phyloP scores from a whole-genome alignment of 2,797 vertebrate genomes.

The Mormyrus proboscirostris region DNA sequence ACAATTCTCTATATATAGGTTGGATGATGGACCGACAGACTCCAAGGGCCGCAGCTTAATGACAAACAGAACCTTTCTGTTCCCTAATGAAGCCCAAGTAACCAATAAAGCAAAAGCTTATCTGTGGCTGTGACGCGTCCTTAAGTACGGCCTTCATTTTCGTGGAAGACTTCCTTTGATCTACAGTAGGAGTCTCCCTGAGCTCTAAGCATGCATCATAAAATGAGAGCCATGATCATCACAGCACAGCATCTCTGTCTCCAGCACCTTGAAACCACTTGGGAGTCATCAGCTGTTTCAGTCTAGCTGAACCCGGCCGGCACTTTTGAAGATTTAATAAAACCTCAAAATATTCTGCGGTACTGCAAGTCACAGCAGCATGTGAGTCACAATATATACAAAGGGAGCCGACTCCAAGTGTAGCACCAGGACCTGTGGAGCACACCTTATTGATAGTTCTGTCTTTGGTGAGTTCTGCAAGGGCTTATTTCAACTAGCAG shows the following conservation, averaged over 20 bases:
- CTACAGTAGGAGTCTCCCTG: slow-evolving; percentile 1
- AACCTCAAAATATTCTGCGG: neutral
- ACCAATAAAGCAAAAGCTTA: slow-evolving; percentile 1
- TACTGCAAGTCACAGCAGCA: neutral
- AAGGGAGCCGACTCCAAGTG: neutral
- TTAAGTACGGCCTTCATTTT: neutral
- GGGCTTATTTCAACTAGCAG: neutral
- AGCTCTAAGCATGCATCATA: neutral
- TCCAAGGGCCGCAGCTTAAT: neutral
- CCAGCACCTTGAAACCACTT: neutral
- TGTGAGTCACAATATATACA: neutral
- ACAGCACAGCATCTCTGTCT: neutral
- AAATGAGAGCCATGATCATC: neutral
- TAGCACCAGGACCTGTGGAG: neutral
- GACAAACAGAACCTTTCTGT: neutral
- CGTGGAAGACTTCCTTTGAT: neutral
- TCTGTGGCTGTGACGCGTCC: neutral
- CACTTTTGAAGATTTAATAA: neutral
- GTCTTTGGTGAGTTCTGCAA: neutral
- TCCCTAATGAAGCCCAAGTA: neutral
- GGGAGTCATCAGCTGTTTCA: neutral
- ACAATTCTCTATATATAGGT: slow-evolving; percentile 1
- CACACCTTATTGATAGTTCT: neutral
- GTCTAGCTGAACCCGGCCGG: neutral
- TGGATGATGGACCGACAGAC: neutral